These are phyloP conservation scores for Sylvicapra grimmia DNA, from an alignment of 2,113 vertebrate species.

Conservation along the genomic window DNA sequence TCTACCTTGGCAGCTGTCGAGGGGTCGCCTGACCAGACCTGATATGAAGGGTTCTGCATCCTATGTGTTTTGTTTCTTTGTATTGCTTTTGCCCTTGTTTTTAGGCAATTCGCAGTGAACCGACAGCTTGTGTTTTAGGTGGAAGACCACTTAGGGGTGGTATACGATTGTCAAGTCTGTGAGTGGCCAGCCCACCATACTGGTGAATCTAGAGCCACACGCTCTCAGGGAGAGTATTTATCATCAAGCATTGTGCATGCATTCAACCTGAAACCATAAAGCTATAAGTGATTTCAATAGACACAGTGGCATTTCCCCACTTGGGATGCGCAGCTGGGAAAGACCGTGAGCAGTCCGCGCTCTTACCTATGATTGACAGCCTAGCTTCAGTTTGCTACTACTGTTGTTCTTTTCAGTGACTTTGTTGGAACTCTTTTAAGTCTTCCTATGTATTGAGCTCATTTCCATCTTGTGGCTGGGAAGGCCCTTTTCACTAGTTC, in stretches of 20 bases:
- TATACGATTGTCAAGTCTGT: neutral
- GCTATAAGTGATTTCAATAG: neutral
- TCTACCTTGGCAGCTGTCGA: neutral
- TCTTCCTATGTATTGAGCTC: neutral
- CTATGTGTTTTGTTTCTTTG: neutral
- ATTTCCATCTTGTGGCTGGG: neutral
- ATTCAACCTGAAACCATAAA: neutral
- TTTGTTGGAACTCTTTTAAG: neutral
- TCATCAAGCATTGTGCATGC: neutral
- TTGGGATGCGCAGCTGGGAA: neutral
- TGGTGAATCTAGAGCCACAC: neutral
- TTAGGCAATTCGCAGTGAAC: neutral
- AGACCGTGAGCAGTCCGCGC: neutral
- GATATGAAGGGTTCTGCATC: neutral
- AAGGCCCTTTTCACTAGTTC: neutral
- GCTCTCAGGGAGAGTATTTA: neutral
- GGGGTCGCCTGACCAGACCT: neutral
- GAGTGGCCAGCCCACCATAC: neutral
- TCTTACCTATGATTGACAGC: rapidly evolving
- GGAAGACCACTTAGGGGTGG: neutral
- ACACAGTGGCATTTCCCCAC: neutral
- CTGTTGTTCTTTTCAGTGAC: neutral
- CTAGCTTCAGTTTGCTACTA: neutral
- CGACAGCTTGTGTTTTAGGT: neutral
- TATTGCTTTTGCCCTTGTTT: neutral